Conservation (phyloP, 2,888 invertebrate species). For the Noctua janthe region DNA sequence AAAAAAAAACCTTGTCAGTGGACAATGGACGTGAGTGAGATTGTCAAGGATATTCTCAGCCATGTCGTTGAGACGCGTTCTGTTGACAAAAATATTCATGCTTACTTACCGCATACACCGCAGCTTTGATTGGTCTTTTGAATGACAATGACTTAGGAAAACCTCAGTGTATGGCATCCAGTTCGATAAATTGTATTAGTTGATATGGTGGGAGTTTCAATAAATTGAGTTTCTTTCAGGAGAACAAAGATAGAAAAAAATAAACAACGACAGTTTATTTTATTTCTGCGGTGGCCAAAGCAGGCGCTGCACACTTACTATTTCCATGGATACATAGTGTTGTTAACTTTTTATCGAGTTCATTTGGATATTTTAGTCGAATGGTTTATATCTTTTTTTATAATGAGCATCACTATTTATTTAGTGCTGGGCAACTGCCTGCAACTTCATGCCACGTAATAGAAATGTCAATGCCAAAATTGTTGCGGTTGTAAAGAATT, state of each 20-base stretch:
- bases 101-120: neutral
- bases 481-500: slow-evolving; percentile 71
- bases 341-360: neutral
- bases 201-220: neutral
- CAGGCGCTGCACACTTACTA: neutral
- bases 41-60: neutral
- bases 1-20: neutral
- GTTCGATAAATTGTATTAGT: neutral
- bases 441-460: slow-evolving; percentile 77
- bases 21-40: neutral
- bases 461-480: slow-evolving; percentile 77
- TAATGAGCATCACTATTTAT: slow-evolving; percentile 17
- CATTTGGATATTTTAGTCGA: slow-evolving; percentile 22
- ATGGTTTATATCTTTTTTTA: neutral
- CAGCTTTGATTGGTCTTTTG: neutral
- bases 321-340: too few relatives aligned
- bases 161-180: neutral
- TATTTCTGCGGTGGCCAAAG: neutral
- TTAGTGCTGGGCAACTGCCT: slow-evolving; percentile 44
- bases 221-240: too few relatives aligned
- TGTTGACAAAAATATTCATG: neutral
- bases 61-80: neutral
- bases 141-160: neutral
- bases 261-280: neutral
- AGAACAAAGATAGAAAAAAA: neutral